Evolutionary conservation across 2,888 invertebrate species (phyloP).

Genomic region (Linyphia triangularis): DNA sequence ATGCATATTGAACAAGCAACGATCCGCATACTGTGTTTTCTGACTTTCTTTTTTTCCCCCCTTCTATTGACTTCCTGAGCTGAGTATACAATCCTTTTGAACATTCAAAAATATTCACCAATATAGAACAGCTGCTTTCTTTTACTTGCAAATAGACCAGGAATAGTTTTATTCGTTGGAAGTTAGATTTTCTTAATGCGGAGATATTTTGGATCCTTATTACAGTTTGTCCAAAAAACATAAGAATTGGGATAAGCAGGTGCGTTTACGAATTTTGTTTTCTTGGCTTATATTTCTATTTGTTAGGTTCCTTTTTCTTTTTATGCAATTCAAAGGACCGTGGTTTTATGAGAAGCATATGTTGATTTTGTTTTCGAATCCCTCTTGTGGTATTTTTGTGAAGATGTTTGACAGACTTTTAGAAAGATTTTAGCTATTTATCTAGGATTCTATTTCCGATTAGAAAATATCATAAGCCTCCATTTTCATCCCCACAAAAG

Average conservation of each 20-base stretch:
- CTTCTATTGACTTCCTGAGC: slow-evolving; percentile 17
- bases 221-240: neutral
- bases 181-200: neutral
- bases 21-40: neutral
- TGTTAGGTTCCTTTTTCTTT: neutral
- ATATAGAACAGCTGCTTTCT: slow-evolving; percentile 29
- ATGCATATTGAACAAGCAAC: slow-evolving; percentile 41
- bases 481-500: no score
- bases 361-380: no score
- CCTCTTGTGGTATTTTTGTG: no score
- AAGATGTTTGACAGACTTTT: no score
- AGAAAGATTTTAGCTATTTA: no score
- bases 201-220: neutral
- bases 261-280: slow-evolving; percentile 6
- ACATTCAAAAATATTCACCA: slow-evolving; percentile 49
- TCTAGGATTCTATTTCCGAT: no score
- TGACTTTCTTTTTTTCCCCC: slow-evolving; percentile 14
- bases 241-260: slow-evolving; percentile 11
- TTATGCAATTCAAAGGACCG: no score
- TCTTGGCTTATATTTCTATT: neutral
- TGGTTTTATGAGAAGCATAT: no score
- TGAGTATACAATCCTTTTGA: neutral
- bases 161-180: slow-evolving; percentile 5
- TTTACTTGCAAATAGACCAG: slow-evolving; percentile 16
- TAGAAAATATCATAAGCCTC: no score